Base-by-base conservation (phyloP, 1,140 invertebrate species). In the Heliconius melpomene region DNA sequence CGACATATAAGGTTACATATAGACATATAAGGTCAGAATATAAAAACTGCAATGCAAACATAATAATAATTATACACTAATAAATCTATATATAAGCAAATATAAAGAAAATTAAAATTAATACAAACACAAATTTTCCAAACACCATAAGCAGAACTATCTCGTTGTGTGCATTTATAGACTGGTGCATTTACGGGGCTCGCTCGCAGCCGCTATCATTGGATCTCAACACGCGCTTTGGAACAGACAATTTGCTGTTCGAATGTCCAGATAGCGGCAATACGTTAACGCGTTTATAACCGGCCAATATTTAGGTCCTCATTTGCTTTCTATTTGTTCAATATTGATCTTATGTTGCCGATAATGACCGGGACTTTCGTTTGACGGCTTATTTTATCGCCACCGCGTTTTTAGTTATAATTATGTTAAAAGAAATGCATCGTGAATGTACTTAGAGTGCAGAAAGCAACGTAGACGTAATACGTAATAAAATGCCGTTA, bases 211-310 rank as follows among this genome's bases (percentile, higher is more conserved):
- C 75, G 57, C 76, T 87, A 86, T 87, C 87, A 71, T n/a, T 20
- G 38, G 75, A 87, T 87, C 85, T 81, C 80, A 84, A 84, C 82
- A 70, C 78, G 82, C 81, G 83, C 81, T 84, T 81, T 77, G 74
- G 74, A 40, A 66, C 77, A 78, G 79, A 85, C 83, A 86, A 86
- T 86, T 86, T 86, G 86, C 82, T 79, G 80, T 84, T 79, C 72
- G 82, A 84, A 83, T 80, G 82, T 82, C 81, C 71, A 70, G 84
- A 83, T 86, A 82, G 74, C 74, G 75, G 82, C 77, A 79, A 82
- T 83, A 82, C 79, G 80, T 82, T 86, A 80, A 75, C 79, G 74
- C 81, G 79, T 72, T 74, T 77, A 82, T 84, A 79, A 72, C 72
- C 11, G 32, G 79, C 75, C 77, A 66, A 81, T 66, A 66, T 66